phyloP scores from a whole-genome alignment of 2,113 vertebrate genomes.

The Craseonycteris thonglongyai region DNA sequence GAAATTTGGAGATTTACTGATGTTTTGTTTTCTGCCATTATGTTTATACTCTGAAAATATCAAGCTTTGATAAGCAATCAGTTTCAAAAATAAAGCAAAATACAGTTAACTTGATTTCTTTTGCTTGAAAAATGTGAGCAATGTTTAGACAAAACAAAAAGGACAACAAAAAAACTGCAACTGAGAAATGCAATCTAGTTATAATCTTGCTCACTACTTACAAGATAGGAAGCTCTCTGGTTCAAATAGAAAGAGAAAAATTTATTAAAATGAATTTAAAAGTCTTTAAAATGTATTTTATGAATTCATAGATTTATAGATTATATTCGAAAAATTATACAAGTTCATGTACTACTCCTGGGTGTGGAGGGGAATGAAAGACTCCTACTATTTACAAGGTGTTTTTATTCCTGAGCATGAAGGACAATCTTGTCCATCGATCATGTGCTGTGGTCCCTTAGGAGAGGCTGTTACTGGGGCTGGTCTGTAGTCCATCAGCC shows the following conservation, averaged over 20 bases:
- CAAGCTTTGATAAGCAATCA: background rate
- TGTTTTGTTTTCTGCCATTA: background rate
- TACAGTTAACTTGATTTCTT: background rate
- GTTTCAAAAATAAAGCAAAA: background rate
- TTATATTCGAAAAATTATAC: background rate
- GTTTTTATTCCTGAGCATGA: background rate
- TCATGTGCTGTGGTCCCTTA: no score
- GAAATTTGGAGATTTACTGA: background rate
- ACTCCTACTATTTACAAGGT: background rate
- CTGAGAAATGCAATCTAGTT: background rate
- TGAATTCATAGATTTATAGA: background rate
- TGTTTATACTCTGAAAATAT: background rate
- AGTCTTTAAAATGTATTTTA: background rate
- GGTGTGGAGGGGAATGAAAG: background rate
- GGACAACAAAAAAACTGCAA: background rate
- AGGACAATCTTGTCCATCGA: background rate
- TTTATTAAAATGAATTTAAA: background rate
- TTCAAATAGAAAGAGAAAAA: background rate
- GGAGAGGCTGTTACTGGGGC: background rate
- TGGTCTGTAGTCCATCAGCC: background rate
- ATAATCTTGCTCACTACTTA: background rate
- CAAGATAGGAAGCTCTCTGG: background rate
- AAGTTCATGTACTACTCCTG: background rate
- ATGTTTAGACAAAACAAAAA: background rate
- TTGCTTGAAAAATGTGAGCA: background rate